Percentiles rank a stretch among this genome's conserved stretches.
phyloP scores from a whole-genome alignment of 2,797 vertebrate species.

The Odontamblyopus rebecca region DNA sequence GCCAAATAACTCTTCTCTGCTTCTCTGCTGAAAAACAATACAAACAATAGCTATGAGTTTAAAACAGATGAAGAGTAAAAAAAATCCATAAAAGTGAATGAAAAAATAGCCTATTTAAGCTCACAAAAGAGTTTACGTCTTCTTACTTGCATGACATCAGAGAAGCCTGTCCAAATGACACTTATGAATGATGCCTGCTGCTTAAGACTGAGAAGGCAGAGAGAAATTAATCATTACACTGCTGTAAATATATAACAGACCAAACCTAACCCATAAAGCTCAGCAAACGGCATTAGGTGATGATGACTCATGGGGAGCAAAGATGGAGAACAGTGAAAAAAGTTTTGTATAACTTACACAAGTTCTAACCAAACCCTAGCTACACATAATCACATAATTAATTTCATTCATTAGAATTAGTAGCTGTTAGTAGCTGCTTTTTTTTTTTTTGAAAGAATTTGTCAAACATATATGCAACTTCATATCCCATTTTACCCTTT shows the following conservation, averaged over 20 bases:
- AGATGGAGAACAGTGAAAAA: neutral
- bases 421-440: too few relatives aligned
- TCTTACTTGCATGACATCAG: conserved; percentile 1
- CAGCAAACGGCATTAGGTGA: conserved; percentile 56
- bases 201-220: conserved; percentile 61
- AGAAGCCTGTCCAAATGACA: conserved; percentile 32
- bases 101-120: neutral
- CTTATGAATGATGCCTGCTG: conserved; percentile 53
- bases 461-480: too few relatives aligned
- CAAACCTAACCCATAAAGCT: conserved; percentile 61
- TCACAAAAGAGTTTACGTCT: neutral
- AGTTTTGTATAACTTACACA: too few relatives aligned
- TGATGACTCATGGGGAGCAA: conserved; percentile 20
- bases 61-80: neutral
- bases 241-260: conserved; percentile 80
- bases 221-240: conserved; percentile 79
- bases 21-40: neutral
- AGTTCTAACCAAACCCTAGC: too few relatives aligned
- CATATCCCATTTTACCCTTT: too few relatives aligned
- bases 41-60: neutral
- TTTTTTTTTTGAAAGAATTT: too few relatives aligned
- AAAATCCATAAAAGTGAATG: neutral
- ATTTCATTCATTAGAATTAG: too few relatives aligned
- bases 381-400: too few relatives aligned
- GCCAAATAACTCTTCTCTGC: neutral